These are phyloP conservation scores for Polyommatus icarus DNA, from an alignment of 2,888 invertebrate species.

Conservation along the genomic window DNA sequence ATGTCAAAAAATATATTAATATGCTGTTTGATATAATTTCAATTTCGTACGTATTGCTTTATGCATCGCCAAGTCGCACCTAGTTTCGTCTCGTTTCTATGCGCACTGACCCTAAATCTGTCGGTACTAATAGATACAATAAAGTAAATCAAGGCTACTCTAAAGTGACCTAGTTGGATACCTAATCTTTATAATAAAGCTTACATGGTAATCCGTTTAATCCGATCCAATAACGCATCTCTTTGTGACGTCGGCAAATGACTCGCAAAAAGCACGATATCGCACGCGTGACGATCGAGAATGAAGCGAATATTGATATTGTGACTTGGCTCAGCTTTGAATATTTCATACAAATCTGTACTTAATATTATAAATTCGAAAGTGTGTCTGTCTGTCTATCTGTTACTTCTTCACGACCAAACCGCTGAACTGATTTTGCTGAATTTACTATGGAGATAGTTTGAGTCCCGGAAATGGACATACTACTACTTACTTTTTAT, in stretches of 20 bases:
- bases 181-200: constrained; percentile 24
- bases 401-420: too few species aligned
- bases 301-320: too few species aligned
- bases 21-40: not conserved
- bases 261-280: constrained; percentile 1
- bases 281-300: not conserved
- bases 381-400: too few species aligned
- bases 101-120: not conserved
- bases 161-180: not conserved
- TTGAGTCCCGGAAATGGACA: too few species aligned
- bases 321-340: too few species aligned
- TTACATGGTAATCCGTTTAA: constrained; percentile 24
- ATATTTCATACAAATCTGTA: too few species aligned
- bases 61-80: not conserved
- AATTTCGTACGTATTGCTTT: not conserved
- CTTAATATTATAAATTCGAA: too few species aligned
- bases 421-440: too few species aligned
- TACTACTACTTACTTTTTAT: too few species aligned
- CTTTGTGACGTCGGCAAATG: constrained; percentile 19
- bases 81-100: not conserved
- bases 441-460: too few species aligned
- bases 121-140: not conserved
- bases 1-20: not conserved
- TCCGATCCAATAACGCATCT: constrained; percentile 14
- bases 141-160: constrained; percentile 28